These are phyloP conservation scores for Caenorhabditis plicata DNA, from an alignment of 2,888 invertebrate species.

Conservation along the genomic window DNA sequence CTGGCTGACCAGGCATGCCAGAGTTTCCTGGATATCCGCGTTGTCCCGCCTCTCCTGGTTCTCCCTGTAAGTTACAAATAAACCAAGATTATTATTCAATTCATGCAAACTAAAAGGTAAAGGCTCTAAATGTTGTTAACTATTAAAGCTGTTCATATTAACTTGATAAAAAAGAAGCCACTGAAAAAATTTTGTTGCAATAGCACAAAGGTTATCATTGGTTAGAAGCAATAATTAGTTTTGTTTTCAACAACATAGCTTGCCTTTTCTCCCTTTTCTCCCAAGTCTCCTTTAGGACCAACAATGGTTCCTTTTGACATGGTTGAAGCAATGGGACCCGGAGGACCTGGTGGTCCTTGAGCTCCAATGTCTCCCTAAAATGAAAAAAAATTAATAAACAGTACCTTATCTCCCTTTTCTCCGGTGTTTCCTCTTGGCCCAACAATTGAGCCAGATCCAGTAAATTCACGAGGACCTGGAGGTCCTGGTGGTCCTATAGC, in stretches of 20 bases:
- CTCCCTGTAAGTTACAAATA: conserved; percentile 55
- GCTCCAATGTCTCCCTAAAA: conserved; percentile 62
- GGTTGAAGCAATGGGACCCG: conserved; percentile 55
- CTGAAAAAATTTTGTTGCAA: background rate
- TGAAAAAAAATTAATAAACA: conserved; percentile 24
- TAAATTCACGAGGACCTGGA: conserved; percentile 62
- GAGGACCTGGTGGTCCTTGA: conserved; percentile 58
- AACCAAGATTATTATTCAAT: too few species aligned
- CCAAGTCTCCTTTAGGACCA: conserved; percentile 70
- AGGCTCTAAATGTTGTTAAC: conserved; percentile 10
- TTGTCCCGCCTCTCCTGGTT: conserved; percentile 61
- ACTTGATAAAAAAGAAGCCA: conserved; percentile 1
- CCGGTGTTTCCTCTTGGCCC: conserved; percentile 59
- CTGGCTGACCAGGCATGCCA: conserved; percentile 69
- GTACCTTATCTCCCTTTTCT: conserved; percentile 62
- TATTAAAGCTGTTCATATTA: conserved; percentile 22
- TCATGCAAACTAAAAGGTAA: background rate
- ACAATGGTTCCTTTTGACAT: conserved; percentile 61
- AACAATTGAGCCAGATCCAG: conserved; percentile 57
- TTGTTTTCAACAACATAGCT: conserved; percentile 12
- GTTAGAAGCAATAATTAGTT: too few species aligned
- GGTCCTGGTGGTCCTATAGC: conserved; percentile 67
- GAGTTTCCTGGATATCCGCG: conserved; percentile 64
- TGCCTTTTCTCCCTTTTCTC: conserved; percentile 73
- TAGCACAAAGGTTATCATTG: too few species aligned